Base-by-base conservation (phyloP, 2,797 vertebrate genomes). In the Lacerta bilineata region DNA sequence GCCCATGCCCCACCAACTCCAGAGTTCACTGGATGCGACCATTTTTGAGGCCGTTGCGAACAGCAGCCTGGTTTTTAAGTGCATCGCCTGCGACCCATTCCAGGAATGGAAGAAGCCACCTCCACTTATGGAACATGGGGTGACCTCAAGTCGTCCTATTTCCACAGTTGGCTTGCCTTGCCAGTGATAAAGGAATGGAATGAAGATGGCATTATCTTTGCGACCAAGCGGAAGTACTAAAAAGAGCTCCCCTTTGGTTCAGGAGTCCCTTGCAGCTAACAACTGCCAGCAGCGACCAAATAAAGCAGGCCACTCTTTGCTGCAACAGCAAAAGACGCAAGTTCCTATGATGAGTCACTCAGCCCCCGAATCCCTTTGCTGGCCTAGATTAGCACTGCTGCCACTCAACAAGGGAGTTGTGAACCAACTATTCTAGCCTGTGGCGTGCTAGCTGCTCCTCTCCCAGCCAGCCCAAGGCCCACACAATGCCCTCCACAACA, bases 301-400 rank as follows among this genome's bases (percentile, higher is more conserved):
- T 92, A 94, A 94, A 92, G 91, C 90, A 75, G 88, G 89, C 90
- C 82, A 92, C 66, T 89, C 90, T 92, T 11, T 93, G 94, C 93
- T 95, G 94, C 0, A 4, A 41, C 0, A 3, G 91, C 87, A 27
- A 86, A 88, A 66, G 71, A 39, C 78, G 76, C 64, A 46, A 90
- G 91, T 92, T 92, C 91, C 93, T 93, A 85, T 77, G 90, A 87
- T 95, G 94, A 95, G 91, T 94, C 95, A 95, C 90, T 94, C 74
- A 0, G 81, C 93, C 91, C 87, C 93, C 91, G 91, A 92, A 91
- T 95, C 95, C 93, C 93, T 87, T 74, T 87, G 93, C 89, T 94
- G 90, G 92, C 94, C 93, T 93, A 94, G 93, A 93, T 94, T 93
- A 95, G 91, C 3, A 71, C 91, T 84, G 88, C 91, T 94, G 92